Evolutionary conservation across 2,113 vertebrate species (phyloP), one percentile per base, ranked within the genome.

Genomic region (Gallinago undulata): DNA sequence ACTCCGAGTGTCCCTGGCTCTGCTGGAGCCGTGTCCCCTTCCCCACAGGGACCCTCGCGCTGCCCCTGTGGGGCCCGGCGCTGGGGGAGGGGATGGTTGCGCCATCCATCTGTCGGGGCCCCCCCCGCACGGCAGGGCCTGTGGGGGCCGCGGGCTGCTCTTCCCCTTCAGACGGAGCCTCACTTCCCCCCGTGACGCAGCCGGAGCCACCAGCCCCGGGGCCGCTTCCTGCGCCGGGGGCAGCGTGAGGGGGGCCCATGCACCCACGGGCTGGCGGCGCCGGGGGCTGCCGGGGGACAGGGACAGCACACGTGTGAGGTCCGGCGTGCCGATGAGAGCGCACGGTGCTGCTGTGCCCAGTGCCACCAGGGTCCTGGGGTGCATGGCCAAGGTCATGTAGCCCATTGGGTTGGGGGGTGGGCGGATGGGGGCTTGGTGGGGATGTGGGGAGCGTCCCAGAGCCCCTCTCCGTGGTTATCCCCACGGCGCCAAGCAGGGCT

Each of bases 121-220:
- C 79, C 82, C 39, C 27, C 41, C 74, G 5, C 21, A 45, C 59
- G 24, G 72, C 2, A 11, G 81, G 91, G 60, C 60, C 27, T 43
- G 69, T 83, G 91, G 91, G 89, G 86, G 60, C 64, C 15, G 43
- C 12, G 69, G 88, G 91, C 73, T 41, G 50, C 78, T 90, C 76
- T 97, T 97, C 97, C 97, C 96, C 91, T 96, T 83, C 95, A 98
- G 98, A 97, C 97, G 3, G 96, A 96, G 97, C 77, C 97, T 98
- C 97, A 97, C 97, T 98, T 97, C 97, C 97, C 97, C 84, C 82
- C 83, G 35, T 80, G 92, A 91, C 80, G 87, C 96, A 87, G 93
- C 88, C 55, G 85, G 91, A 95, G 95, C 89, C 45, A 33, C 82
- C 30, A n/a, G 90, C 70, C 56, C 87, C 47, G 51, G 87, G 89